phyloP scores from a whole-genome alignment of 2,797 vertebrate genomes.

The Crossoptilon crossoptilon region DNA sequence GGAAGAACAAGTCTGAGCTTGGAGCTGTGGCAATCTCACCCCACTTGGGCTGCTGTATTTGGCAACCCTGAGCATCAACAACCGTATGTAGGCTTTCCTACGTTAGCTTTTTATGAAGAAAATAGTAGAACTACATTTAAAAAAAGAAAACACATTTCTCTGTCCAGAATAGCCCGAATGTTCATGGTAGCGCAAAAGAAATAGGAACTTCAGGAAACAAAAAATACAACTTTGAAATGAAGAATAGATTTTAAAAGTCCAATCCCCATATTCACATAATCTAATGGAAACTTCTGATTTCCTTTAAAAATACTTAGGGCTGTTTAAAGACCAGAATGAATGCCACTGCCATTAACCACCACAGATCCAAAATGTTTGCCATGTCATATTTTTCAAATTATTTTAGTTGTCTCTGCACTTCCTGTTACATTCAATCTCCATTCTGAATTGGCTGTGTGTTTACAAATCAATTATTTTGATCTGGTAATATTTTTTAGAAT shows the following conservation, averaged over 20 bases:
- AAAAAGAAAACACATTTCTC: background rate
- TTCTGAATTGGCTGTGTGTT: background rate
- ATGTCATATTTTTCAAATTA: background rate
- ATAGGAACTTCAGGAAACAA: background rate
- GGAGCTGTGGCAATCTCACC: background rate
- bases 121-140: fast-evolving
- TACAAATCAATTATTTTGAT: background rate
- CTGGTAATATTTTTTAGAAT: background rate
- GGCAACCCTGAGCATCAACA: background rate
- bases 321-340: background rate
- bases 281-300: background rate
- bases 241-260: background rate
- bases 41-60: background rate
- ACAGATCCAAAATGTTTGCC: background rate
- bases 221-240: background rate
- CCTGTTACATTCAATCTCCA: background rate
- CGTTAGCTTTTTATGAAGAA: background rate
- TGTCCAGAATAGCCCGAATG: background rate
- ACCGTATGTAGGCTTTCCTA: background rate
- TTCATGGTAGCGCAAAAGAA: background rate
- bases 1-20: background rate
- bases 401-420: background rate
- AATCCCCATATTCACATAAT: background rate
- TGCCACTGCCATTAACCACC: background rate
- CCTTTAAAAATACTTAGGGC: background rate